These are phyloP conservation scores for Morinoia aosen DNA, from an alignment of 2,888 invertebrate genomes.

Conservation along the genomic window DNA sequence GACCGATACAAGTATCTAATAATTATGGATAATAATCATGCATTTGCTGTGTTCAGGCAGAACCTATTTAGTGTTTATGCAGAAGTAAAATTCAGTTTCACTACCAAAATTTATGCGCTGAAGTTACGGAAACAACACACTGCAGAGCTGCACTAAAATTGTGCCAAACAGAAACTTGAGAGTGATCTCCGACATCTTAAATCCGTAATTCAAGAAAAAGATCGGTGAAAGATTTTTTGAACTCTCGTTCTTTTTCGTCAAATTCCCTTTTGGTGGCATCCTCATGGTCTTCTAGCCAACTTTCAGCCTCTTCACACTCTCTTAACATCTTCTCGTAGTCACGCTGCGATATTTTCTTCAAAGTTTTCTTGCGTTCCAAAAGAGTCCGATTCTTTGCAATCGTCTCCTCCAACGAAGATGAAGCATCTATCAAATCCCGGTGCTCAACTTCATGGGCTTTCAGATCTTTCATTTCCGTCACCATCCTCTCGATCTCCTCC, in stretches of 20 bases:
- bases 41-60: too few relatives aligned
- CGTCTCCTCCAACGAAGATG: constrained; percentile 72
- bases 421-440: constrained; percentile 73
- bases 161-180: too few relatives aligned
- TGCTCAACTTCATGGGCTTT: constrained; percentile 74
- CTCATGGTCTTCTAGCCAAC: constrained; percentile 82
- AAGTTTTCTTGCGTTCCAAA: constrained; percentile 91
- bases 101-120: too few relatives aligned
- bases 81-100: too few relatives aligned
- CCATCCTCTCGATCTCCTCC: constrained; percentile 79
- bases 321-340: constrained; percentile 86
- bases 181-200: too few relatives aligned
- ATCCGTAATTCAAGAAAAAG: constrained; percentile 87
- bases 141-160: too few relatives aligned
- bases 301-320: constrained; percentile 90
- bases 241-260: constrained; percentile 94
- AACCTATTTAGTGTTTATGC: too few relatives aligned
- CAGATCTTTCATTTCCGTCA: constrained; percentile 75
- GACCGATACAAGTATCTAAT: too few relatives aligned
- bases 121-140: too few relatives aligned
- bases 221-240: constrained; percentile 92
- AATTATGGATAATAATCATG: too few relatives aligned
- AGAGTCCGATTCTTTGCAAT: constrained; percentile 83
- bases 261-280: constrained; percentile 95
- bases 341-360: constrained; percentile 87